A percentile compares a stretch with the other conserved stretches of the same genome.
phyloP scores from a whole-genome alignment of 92 coral and sea anemone genomes.

The Epizoanthus rinbou region DNA sequence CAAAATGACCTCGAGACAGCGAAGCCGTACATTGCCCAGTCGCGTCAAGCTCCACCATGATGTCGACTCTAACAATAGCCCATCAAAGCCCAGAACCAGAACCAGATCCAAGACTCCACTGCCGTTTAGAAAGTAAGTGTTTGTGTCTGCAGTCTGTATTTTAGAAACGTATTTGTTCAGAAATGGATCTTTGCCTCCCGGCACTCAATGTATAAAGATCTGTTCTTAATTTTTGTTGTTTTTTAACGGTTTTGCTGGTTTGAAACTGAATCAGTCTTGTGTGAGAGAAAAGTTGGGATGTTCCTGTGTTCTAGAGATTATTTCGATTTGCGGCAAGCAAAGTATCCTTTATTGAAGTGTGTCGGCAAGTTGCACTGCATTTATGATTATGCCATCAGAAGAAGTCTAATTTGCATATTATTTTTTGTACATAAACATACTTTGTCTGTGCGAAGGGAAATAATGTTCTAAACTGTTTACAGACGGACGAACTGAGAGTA shows the following conservation, averaged over 20 bases:
- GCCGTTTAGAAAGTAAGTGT: slow-evolving; percentile 43
- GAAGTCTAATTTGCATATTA: too few relatives aligned
- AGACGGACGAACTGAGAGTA: too few relatives aligned
- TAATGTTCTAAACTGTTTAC: too few relatives aligned
- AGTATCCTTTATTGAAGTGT: too few relatives aligned
- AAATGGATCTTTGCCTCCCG: not conserved
- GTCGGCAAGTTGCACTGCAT: too few relatives aligned
- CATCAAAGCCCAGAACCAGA: slow-evolving; percentile 15
- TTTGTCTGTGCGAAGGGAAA: too few relatives aligned
- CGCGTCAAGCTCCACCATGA: slow-evolving; percentile 44
- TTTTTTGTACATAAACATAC: too few relatives aligned
- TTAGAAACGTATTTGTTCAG: not conserved
- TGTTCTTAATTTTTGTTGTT: not conserved
- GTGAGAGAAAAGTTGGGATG: not conserved
- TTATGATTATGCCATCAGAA: too few relatives aligned
- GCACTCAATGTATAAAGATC: not conserved
- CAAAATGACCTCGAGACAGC: slow-evolving; percentile 47
- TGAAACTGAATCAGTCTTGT: not conserved
- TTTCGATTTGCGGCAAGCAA: too few relatives aligned
- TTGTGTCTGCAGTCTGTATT: not conserved
- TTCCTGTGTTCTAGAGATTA: too few relatives aligned
- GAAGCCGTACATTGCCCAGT: slow-evolving; percentile 59
- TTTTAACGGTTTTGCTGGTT: not conserved
- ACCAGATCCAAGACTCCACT: slow-evolving; percentile 38
- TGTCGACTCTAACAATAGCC: not conserved